Base-by-base conservation (phyloP, 2,797 vertebrate species). In the Sebastes ruberrimus region DNA sequence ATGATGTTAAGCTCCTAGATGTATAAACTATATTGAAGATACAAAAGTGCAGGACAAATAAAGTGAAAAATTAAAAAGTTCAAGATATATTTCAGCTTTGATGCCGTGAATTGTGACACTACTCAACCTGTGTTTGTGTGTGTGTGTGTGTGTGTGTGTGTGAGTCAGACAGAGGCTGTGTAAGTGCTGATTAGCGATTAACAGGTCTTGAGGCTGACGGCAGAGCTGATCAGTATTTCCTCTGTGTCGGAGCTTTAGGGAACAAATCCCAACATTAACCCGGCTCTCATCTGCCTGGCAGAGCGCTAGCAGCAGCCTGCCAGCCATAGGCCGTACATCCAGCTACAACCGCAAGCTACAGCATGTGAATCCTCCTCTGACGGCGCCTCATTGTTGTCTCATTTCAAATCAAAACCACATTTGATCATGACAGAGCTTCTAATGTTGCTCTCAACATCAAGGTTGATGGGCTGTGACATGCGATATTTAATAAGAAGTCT, bases 211-310 rank as follows among this genome's bases (percentile, higher is more conserved):
- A 92, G 81, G 90, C 92, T 90, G 92, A 88, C 91, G 78, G 89
- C 84, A 27, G 84, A 89, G 88, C 91, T 94, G 93, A 94, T 94
- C 93, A 93, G 93, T 94, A 93, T 93, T 95, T 95, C 91, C 89
- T 94, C 86, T 90, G 89, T 95, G 95, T 94, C 68, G 86, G 91
- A 95, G 94, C 94, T 95, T 95, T 95, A 94, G 92, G 93, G 94
- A 96, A 95, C 94, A 96, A 96, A 96, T 96, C 96, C 95, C 90
- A 82, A 94, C 94, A 95, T 95, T 95, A 95, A 94, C 94, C 94
- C 76, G 55, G 93, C 93, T 94, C 94, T 96, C 94, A 96, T 96
- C 95, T 95, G 90, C 92, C 90, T 94, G 90, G 83, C 92, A 90
- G 90, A 90, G 90, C 56, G 92, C 94, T 95, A 86, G 89, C 88